These are phyloP conservation scores for Tryphoninae sp. DNA, from an alignment of 2,888 invertebrate genomes.

Conservation along the genomic window DNA sequence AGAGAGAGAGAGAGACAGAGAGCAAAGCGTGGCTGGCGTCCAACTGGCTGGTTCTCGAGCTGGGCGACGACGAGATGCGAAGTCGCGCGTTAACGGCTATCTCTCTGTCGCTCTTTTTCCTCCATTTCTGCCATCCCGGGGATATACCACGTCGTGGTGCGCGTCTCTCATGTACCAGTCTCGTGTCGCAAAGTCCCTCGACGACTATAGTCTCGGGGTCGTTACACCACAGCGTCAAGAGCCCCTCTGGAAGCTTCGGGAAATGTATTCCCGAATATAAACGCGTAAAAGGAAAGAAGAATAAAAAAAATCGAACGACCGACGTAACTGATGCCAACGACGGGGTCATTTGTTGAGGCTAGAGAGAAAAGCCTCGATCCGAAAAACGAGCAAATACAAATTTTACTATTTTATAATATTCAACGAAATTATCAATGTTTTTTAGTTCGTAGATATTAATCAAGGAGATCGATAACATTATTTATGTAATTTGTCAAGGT, in stretches of 20 bases:
- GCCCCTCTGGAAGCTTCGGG: conserved; percentile 43
- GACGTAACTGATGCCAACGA: neutral
- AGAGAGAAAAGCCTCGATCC: conserved; percentile 5
- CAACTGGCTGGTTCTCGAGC: conserved; percentile 60
- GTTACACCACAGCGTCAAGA: conserved; percentile 54
- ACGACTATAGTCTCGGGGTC: conserved; percentile 56
- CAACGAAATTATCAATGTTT: neutral
- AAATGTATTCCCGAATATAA: conserved; percentile 61
- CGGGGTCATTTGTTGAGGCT: conserved; percentile 31
- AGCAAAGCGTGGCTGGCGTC: conserved; percentile 59
- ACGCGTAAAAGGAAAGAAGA: conserved; percentile 37
- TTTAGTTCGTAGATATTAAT: too few species aligned
- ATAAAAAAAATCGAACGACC: conserved; percentile 15
- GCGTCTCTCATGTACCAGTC: conserved; percentile 46
- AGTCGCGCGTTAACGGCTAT: conserved; percentile 58
- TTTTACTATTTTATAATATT: conserved; percentile 4
- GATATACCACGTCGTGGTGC: conserved; percentile 26
- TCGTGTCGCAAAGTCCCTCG: conserved; percentile 48
- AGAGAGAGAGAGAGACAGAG: neutral
- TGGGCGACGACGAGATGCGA: conserved; percentile 55
- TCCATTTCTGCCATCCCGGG: conserved; percentile 1
- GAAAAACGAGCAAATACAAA: conserved; percentile 38
- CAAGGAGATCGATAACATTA: too few species aligned
- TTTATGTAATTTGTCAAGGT: too few species aligned
- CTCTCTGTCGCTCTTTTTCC: conserved; percentile 6